A percentile compares a stretch with the other conserved stretches of the same genome.
These are phyloP conservation scores for Tangara arthus DNA, from an alignment of 2,797 vertebrate genomes.

Conservation along the genomic window DNA sequence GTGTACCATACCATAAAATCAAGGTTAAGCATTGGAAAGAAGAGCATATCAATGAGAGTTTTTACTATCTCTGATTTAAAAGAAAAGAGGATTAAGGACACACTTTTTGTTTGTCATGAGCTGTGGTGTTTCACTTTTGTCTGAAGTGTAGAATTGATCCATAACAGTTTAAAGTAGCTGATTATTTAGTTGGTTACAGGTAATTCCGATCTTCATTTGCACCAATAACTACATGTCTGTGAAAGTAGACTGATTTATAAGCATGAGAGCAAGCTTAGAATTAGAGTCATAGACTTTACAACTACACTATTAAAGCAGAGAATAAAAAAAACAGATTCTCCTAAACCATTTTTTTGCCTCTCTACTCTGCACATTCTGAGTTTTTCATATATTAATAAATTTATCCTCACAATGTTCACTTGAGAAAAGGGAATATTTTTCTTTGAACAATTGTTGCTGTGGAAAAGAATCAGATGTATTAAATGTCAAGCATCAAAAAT, in stretches of 20 bases:
- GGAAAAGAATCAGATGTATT: neutral
- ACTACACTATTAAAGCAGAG: neutral
- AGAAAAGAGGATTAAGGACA: neutral
- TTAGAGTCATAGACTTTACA: neutral
- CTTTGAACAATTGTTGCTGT: neutral
- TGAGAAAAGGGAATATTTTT: neutral
- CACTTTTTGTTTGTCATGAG: neutral
- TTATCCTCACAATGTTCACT: neutral
- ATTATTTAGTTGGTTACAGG: neutral
- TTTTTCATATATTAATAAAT: neutral
- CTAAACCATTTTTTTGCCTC: neutral
- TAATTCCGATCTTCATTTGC: neutral
- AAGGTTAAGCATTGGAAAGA: neutral
- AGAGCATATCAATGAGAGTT: fast-evolving
- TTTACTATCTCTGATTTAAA: neutral
- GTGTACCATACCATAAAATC: neutral
- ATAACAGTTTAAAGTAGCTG: neutral
- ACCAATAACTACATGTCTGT: neutral
- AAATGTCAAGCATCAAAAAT: neutral
- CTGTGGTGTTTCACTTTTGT: neutral
- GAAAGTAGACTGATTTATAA: neutral
- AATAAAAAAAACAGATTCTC: neutral
- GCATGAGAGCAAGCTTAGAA: neutral
- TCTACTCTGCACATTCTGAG: neutral
- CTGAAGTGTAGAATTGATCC: neutral